phyloP scores from a whole-genome alignment of 2,113 vertebrate species.

The Atractosteus spatula region DNA sequence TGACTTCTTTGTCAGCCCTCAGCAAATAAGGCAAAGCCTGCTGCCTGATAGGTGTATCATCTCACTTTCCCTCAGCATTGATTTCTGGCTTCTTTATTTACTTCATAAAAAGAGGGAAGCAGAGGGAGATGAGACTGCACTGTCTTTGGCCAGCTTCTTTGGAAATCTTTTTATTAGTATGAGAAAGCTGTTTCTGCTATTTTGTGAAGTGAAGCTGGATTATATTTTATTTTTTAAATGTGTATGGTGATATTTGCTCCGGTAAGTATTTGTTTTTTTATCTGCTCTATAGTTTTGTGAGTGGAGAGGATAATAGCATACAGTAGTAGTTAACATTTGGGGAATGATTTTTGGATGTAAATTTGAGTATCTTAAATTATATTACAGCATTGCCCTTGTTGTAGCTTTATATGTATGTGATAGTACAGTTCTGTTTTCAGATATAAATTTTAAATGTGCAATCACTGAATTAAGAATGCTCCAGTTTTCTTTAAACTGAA shows the following conservation, averaged over 20 bases:
- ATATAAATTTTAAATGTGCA: no score
- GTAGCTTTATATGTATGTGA: no score
- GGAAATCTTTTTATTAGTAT: slow-evolving; percentile 73
- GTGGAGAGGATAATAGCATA: no score
- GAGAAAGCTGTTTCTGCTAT: slow-evolving; percentile 69
- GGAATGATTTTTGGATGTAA: no score
- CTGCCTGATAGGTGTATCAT: slow-evolving; percentile 71
- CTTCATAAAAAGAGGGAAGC: slow-evolving; percentile 4
- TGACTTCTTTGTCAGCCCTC: slow-evolving; percentile 62
- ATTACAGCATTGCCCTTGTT: no score
- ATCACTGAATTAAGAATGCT: no score
- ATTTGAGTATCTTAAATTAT: no score
- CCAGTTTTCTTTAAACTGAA: no score
- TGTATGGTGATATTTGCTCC: slow-evolving; percentile 95
- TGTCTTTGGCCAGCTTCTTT: slow-evolving; percentile 52
- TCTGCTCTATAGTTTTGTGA: background rate
- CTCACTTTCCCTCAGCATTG: slow-evolving; percentile 66
- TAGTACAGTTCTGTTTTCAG: no score
- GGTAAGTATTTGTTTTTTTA: slow-evolving; percentile 62
- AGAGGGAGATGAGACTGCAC: slow-evolving; percentile 13
- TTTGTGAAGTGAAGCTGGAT: slow-evolving; percentile 73
- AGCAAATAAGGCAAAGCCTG: slow-evolving; percentile 68
- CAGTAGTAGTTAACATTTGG: no score
- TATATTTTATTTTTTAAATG: slow-evolving; percentile 84
- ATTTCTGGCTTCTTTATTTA: slow-evolving; percentile 20